These are phyloP conservation scores for Rhegmatorhina hoffmannsi DNA, from an alignment of 2,113 vertebrate genomes.

Conservation along the genomic window DNA sequence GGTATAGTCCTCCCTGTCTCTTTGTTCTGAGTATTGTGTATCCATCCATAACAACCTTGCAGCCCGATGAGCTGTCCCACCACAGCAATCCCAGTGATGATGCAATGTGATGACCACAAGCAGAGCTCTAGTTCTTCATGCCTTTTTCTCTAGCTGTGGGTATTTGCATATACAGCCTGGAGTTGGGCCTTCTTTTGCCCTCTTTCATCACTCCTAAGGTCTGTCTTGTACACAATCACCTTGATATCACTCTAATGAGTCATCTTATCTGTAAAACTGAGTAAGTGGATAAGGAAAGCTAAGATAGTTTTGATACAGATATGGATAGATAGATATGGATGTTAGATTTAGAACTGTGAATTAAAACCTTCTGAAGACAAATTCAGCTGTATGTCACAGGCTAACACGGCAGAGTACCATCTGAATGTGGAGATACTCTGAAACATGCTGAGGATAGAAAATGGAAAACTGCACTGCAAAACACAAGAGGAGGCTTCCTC, in stretches of 20 bases:
- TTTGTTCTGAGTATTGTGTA: not conserved
- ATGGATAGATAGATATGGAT: not conserved
- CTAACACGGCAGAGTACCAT: not conserved
- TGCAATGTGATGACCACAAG: fast-evolving
- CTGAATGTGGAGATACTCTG: not conserved
- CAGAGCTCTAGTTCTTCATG: not conserved
- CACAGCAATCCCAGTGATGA: not conserved
- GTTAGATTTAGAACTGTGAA: not conserved
- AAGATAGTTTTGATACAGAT: not conserved
- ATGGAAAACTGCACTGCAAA: not conserved
- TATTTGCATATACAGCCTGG: not conserved
- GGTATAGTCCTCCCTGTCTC: not conserved
- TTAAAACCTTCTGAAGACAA: not conserved
- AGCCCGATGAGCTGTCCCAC: not conserved
- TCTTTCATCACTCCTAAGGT: not conserved
- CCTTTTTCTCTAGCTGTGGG: not conserved
- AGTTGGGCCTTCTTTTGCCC: not conserved
- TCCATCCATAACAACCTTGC: not conserved
- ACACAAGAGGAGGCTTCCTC: not conserved
- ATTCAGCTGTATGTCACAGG: not conserved
- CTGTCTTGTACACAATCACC: not conserved
- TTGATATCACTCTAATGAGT: not conserved
- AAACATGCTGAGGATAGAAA: not conserved
- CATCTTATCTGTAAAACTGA: not conserved
- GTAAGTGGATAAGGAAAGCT: not conserved